Base-by-base conservation (phyloP, 2,113 vertebrate genomes). In the Ceyx margarethae region DNA sequence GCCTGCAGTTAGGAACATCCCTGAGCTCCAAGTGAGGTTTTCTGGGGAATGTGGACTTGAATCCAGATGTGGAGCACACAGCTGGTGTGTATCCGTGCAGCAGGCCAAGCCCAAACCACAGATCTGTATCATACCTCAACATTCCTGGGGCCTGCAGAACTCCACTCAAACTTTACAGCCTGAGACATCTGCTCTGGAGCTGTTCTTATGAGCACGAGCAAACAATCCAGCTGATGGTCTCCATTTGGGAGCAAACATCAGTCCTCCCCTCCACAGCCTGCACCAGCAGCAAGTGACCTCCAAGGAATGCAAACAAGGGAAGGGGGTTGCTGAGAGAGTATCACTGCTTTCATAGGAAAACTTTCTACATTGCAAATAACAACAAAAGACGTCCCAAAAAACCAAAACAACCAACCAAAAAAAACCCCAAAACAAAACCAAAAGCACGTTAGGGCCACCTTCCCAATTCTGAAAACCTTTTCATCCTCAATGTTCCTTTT, bases 1-100 rank as follows among this genome's bases (percentile, higher is more conserved):
- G 43, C 26, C 37, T 60, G 19, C 0, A 0, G 10, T 3, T 5
- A 3, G 54, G 28, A 74, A 48, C 37, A 65, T 6, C 57, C 7
- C 53, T 68, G 78, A 81, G 31, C 40, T 57, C 68, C 0, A 0
- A 46, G 75, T 0, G 3, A 43, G 13, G 20, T 8, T 60, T 50
- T 37, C 0, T 0, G 42, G 29, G 31, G 22, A 84, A 45, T 9
- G 9, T 0, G 7, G n/a, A 26, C 73, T 66, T 78, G 67, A 88
- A 50, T 56, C n/a, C 78, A 89, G 53, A 69, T 45, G 57, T 71
- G 26, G 33, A 74, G 6, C 50, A 57, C 12, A 26, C 13, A 87
- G 61, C 46, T 89, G 75, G 28, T 68, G 45, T 0, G 0, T 20
- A 53, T 77, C 72, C 61, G 67, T 83, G 50, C 46, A 81, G 54